A percentile compares a stretch with the other conserved stretches of the same genome.
Evolutionary conservation across 2,888 invertebrate species (phyloP).

Genomic region (Drosophila merina): DNA sequence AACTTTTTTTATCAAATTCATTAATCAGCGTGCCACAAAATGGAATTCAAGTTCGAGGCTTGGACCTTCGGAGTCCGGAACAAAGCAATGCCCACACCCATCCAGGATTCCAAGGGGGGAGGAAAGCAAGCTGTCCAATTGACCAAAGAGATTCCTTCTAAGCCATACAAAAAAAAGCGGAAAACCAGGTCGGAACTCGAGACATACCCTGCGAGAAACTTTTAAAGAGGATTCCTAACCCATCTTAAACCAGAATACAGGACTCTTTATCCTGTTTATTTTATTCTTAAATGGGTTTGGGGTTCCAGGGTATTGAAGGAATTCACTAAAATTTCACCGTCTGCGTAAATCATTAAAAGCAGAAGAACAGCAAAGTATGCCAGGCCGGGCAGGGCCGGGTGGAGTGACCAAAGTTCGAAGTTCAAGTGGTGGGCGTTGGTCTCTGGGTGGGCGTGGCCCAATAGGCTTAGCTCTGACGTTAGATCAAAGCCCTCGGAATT

Average conservation of each 20-base stretch:
- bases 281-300: not conserved
- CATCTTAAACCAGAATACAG: not conserved
- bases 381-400: constrained; percentile 2
- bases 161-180: not conserved
- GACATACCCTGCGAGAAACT: not conserved
- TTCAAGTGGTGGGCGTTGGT: constrained; percentile 45
- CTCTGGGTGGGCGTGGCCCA: constrained; percentile 22
- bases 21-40: constrained; percentile 68
- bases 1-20: constrained; percentile 64
- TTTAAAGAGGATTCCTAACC: not conserved
- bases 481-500: constrained; percentile 70
- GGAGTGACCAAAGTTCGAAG: constrained; percentile 34
- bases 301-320: constrained; percentile 5
- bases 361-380: constrained; percentile 36
- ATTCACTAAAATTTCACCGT: constrained; percentile 15
- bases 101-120: not conserved
- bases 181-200: not conserved
- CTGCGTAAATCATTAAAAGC: constrained; percentile 74
- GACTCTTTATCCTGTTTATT: not conserved
- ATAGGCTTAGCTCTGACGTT: constrained; percentile 58
- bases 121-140: constrained; percentile 33
- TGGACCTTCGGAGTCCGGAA: constrained; percentile 18
- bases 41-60: constrained; percentile 45
- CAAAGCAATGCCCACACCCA: constrained; percentile 4
- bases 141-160: constrained; percentile 56